phyloP scores from a whole-genome alignment of 2,888 invertebrate genomes.

The Helobdella robusta region DNA sequence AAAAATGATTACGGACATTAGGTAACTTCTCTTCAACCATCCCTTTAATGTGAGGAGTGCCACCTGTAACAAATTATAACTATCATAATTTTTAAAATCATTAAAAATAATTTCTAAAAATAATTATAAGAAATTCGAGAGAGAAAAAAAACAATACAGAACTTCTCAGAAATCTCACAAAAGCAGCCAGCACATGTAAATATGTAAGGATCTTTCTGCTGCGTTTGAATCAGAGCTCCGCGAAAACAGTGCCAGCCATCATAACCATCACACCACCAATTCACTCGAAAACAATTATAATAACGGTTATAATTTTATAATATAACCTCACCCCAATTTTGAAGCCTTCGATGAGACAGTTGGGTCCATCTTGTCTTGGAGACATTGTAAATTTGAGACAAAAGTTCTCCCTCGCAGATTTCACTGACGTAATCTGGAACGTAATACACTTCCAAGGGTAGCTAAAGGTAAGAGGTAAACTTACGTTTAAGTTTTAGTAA shows the following conservation, averaged over 20 bases:
- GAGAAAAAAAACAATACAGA: background rate
- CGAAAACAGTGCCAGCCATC: too few relatives aligned
- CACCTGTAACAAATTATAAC: constrained; percentile 56
- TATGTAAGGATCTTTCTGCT: too few relatives aligned
- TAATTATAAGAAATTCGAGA: background rate
- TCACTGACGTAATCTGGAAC: constrained; percentile 74
- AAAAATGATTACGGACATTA: constrained; percentile 15
- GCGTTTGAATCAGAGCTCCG: too few relatives aligned
- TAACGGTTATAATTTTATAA: too few relatives aligned
- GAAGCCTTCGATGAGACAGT: constrained; percentile 76
- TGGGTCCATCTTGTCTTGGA: constrained; percentile 95
- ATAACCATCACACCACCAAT: too few relatives aligned
- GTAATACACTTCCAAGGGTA: constrained; percentile 59
- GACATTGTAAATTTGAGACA: constrained; percentile 64
- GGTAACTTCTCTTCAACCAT: constrained; percentile 86
- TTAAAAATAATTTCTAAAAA: background rate
- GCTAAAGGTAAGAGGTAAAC: too few relatives aligned
- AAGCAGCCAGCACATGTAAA: too few relatives aligned
- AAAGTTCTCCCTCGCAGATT: constrained; percentile 57
- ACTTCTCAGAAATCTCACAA: too few relatives aligned
- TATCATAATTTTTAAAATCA: background rate
- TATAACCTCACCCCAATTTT: constrained; percentile 68
- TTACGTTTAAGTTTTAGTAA: too few relatives aligned
- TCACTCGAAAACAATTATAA: too few relatives aligned
- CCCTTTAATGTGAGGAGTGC: constrained; percentile 80